Evolutionary conservation across 1,140 invertebrate genomes (phyloP).

Genomic region (Anthonomus grandis): DNA sequence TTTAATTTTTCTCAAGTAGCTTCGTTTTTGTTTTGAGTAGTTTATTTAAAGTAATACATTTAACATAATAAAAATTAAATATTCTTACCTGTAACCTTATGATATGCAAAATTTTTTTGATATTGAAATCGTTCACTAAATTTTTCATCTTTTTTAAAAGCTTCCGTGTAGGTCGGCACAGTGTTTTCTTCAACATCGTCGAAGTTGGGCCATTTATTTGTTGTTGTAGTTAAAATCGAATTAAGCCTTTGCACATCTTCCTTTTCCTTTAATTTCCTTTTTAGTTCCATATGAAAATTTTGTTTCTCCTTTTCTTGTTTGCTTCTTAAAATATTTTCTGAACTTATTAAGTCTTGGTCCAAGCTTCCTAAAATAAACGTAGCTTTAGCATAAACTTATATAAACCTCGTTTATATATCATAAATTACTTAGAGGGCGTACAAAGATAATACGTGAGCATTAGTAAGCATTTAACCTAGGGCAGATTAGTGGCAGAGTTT

Average conservation of each 20-base stretch:
- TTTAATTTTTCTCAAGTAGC: too few species aligned
- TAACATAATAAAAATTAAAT: too few species aligned
- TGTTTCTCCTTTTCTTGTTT: background rate
- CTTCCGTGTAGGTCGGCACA: background rate
- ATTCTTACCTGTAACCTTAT: slow-evolving; percentile 38
- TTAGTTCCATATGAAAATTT: background rate
- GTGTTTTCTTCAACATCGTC: slow-evolving; percentile 9
- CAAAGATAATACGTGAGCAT: too few species aligned
- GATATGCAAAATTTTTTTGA: slow-evolving; percentile 44
- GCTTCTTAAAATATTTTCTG: slow-evolving; percentile 11
- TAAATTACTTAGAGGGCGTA: too few species aligned
- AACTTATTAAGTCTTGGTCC: slow-evolving; percentile 17
- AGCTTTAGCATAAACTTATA: too few species aligned
- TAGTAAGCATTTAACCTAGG: too few species aligned
- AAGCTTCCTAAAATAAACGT: slow-evolving; percentile 11
- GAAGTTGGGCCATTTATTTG: slow-evolving; percentile 35
- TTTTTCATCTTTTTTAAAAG: slow-evolving; percentile 2
- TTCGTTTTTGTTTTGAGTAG: too few species aligned
- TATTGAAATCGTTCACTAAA: slow-evolving; percentile 19
- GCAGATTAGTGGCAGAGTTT: too few species aligned
- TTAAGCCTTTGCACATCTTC: background rate
- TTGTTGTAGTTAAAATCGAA: slow-evolving; percentile 2
- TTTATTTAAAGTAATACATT: too few species aligned
- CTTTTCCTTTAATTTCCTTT: slow-evolving; percentile 7
- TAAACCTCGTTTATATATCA: too few species aligned